Evolutionary conservation across 2,113 vertebrate species (phyloP).

Genomic region (Rhea americana): DNA sequence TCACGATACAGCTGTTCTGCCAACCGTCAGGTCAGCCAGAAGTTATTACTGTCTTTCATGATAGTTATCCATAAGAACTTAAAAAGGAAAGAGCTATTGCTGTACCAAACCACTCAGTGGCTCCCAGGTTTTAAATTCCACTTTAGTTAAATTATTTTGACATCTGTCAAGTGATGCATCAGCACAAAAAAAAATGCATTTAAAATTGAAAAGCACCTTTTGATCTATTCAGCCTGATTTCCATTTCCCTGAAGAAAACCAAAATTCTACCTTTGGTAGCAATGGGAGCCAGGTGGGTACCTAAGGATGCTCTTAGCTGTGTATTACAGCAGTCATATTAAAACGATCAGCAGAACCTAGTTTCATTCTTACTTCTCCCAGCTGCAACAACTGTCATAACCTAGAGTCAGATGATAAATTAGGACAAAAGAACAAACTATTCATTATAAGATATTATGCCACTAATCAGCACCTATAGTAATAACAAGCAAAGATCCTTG

Average conservation of each 20-base stretch:
- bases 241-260: neutral
- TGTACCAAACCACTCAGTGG: neutral
- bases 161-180: neutral
- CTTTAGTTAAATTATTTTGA: slow-evolving; percentile 28
- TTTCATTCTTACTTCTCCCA: neutral
- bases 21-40: neutral
- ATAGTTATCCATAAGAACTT: neutral
- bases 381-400: neutral
- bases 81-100: slow-evolving; percentile 1
- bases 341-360: neutral
- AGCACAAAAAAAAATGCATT: neutral
- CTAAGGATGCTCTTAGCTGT: neutral
- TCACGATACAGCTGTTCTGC: neutral
- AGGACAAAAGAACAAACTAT: neutral
- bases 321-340: neutral
- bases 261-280: neutral
- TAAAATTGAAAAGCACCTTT: slow-evolving; percentile 9
- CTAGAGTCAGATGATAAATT: neutral
- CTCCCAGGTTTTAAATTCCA: slow-evolving; percentile 12
- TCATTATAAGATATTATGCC: neutral
- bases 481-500: neutral
- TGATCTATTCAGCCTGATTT: neutral
- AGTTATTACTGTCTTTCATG: neutral
- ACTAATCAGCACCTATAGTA: neutral
- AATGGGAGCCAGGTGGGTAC: neutral